These are phyloP conservation scores for Achatina immaculata DNA, from an alignment of 1,140 invertebrate species.

Conservation along the genomic window DNA sequence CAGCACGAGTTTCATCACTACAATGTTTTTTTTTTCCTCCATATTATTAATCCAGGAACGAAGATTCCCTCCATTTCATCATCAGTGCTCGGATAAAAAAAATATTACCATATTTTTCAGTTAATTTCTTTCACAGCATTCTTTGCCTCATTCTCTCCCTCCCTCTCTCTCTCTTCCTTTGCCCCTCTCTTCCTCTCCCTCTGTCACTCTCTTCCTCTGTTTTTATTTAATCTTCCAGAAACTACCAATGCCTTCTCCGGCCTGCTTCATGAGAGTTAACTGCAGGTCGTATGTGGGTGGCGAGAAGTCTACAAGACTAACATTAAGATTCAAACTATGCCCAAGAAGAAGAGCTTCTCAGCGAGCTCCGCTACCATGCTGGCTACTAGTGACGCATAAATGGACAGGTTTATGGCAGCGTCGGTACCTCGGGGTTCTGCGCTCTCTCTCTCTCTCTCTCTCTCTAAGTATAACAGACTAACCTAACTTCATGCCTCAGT, in stretches of 20 bases:
- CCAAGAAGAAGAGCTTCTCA: not conserved
- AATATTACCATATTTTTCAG: too few relatives aligned
- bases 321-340: too few relatives aligned
- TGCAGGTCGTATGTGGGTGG: not conserved
- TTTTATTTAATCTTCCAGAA: not conserved
- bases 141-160: not conserved
- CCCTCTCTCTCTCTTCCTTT: not conserved
- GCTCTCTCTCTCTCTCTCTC: not conserved
- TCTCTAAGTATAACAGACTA: too few relatives aligned
- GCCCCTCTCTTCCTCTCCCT: not conserved
- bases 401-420: not conserved
- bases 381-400: not conserved
- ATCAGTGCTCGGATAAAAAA: too few relatives aligned
- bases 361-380: not conserved
- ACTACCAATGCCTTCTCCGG: not conserved
- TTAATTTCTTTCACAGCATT: too few relatives aligned
- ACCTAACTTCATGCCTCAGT: too few relatives aligned
- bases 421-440: not conserved
- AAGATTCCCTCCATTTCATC: too few relatives aligned
- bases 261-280: not conserved
- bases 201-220: not conserved
- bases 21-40: not conserved
- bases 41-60: too few relatives aligned
- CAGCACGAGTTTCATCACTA: not conserved
- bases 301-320: too few relatives aligned